Conservation (phyloP, 2,888 invertebrate species). For the Campoletis raptor region DNA sequence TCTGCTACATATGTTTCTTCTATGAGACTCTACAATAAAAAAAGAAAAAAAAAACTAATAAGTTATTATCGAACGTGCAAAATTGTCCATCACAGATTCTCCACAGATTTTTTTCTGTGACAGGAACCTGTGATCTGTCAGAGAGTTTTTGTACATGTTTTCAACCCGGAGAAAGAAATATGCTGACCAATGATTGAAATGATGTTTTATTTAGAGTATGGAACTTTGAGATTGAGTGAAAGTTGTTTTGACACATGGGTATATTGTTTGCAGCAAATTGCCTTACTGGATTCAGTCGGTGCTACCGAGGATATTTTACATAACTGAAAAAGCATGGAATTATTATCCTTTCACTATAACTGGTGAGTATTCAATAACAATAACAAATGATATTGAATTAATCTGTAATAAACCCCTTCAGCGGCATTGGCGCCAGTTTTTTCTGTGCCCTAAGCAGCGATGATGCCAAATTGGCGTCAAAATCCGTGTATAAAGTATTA, state of each 20-base stretch:
- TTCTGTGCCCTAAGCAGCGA: too few relatives aligned
- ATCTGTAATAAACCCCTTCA: not conserved
- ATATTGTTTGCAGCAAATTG: slow-evolving; percentile 88
- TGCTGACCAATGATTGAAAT: not conserved
- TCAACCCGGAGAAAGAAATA: not conserved
- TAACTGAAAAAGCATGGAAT: slow-evolving; percentile 98
- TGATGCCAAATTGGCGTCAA: too few relatives aligned
- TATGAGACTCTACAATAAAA: too few relatives aligned
- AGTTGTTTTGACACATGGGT: not conserved
- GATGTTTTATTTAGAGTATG: too few relatives aligned
- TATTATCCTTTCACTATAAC: slow-evolving; percentile 96
- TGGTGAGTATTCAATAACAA: slow-evolving; percentile 84
- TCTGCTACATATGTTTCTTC: too few relatives aligned
- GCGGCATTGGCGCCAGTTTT: too few relatives aligned
- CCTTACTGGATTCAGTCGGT: slow-evolving; percentile 96
- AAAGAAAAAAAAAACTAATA: too few relatives aligned
- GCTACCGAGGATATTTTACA: slow-evolving; percentile 95
- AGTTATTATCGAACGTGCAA: too few relatives aligned
- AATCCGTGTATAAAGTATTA: too few relatives aligned
- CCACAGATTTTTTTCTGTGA: not conserved
- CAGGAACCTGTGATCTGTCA: too few relatives aligned
- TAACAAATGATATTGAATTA: not conserved
- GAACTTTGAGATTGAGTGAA: not conserved
- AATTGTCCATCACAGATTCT: not conserved
- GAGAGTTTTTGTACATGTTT: too few relatives aligned